Conservation (phyloP, 2,888 invertebrate species). For the Ametastegia equiseti region DNA sequence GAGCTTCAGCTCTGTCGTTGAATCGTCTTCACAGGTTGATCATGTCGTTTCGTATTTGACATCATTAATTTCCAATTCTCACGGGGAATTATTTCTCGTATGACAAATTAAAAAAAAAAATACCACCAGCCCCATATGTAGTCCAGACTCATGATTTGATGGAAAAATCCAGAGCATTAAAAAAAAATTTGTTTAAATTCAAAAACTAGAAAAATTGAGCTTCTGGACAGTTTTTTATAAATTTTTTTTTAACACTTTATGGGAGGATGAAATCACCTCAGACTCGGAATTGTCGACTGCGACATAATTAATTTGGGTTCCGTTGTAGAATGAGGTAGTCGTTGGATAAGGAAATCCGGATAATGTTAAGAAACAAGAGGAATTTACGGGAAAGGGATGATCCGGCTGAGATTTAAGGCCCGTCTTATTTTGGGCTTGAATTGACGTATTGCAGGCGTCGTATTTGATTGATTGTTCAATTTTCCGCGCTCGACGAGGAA, state of each 20-base stretch:
- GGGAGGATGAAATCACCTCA: too few relatives aligned
- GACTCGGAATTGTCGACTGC: too few relatives aligned
- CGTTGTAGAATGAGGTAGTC: too few relatives aligned
- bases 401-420: neutral
- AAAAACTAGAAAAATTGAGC: too few relatives aligned
- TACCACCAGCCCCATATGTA: too few relatives aligned
- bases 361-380: neutral
- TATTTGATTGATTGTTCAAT: neutral
- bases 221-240: too few relatives aligned
- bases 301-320: too few relatives aligned
- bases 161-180: too few relatives aligned
- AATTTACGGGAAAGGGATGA: neutral
- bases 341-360: too few relatives aligned
- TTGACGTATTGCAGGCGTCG: neutral
- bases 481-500: neutral
- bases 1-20: neutral
- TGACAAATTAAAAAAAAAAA: neutral
- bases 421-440: neutral
- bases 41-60: neutral
- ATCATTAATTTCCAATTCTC: neutral
- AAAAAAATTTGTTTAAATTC: too few relatives aligned
- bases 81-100: neutral
- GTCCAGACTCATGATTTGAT: too few relatives aligned
- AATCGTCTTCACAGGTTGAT: conserved; percentile 19
- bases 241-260: too few relatives aligned